Base-by-base conservation (phyloP, 2,797 vertebrate genomes). In the Otolemur crassicaudatus region DNA sequence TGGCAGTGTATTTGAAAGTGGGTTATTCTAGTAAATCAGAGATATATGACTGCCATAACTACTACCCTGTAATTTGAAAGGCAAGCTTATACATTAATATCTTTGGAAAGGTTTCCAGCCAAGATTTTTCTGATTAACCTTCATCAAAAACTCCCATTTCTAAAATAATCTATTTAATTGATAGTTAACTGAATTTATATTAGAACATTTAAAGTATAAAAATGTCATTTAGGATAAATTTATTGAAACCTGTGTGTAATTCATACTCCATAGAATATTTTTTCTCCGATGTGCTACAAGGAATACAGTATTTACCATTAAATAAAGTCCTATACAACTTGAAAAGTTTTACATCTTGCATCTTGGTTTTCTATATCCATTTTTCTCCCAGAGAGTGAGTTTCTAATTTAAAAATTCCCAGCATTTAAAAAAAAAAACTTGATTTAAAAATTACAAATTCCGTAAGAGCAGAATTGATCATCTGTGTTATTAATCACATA, bases 141-240 rank as follows among this genome's bases (percentile, higher is more conserved):
- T 97, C 95, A 96, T 95, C 83, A 86, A 96, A 97, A 97, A 93
- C 87, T 95, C 85, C 86, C 92, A 95, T 97, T 93, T 95, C 92
- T 0, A 34, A 97, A 97, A 96, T 94, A 95, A 90, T 93, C 79
- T 95, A 95, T 95, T 97, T 97, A 96, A 97, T 93, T 97, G 97
- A 97, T 95, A 97, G 96, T 96, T 97, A 97, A 97, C 95, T 93
- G 95, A 93, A 97, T 97, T 97, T 97, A 97, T 92, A 97, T 94
- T 86, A 93, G 95, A 97, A 95, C 93, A 96, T 95, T 97, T 94
- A 91, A 97, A 97, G 84, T 90, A 95, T 95, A 97, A 97, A 97
- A 97, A 90, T 77, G 96, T 93, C 97, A 96, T 70, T 94, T 97
- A 94, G 88, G 73, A 96, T 80, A 86, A 95, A 97, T 95, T 94